phyloP scores from a whole-genome alignment of 2,113 vertebrate genomes.

The Eidolon helvum region DNA sequence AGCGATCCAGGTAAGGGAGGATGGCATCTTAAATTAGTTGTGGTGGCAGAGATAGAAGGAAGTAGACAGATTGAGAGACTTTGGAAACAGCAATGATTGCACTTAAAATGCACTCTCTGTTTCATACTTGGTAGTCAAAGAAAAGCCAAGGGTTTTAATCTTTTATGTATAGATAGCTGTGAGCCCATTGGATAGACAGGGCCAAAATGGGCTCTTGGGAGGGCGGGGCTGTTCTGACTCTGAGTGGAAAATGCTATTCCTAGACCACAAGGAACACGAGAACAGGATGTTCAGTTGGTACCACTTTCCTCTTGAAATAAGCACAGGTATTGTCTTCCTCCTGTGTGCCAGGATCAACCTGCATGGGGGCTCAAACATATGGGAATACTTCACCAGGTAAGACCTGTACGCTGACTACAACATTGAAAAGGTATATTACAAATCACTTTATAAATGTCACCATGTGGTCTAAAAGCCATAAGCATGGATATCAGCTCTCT shows the following conservation, averaged over 20 bases:
- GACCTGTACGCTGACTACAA: not conserved
- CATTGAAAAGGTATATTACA: not conserved
- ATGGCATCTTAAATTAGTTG: not conserved
- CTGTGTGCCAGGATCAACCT: not conserved
- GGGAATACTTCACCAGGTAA: not conserved
- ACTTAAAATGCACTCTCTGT: not conserved
- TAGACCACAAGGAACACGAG: not conserved
- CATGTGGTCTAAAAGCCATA: not conserved
- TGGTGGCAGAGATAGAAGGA: not conserved
- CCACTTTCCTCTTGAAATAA: not conserved
- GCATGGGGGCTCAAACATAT: not conserved
- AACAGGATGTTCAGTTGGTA: not conserved
- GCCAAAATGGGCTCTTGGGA: not conserved
- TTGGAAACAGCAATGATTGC: not conserved
- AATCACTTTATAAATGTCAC: not conserved
- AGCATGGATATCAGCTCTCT: not conserved
- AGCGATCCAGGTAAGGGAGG: not conserved
- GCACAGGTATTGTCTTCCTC: not conserved
- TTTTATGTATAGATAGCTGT: not conserved
- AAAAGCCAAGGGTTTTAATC: not conserved
- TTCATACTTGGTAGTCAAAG: not conserved
- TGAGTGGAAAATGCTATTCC: not conserved
- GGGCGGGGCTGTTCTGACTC: not conserved
- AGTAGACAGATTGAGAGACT: not conserved
- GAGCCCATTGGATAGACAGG: not conserved